Evolutionary conservation across 1,140 invertebrate genomes (phyloP), one percentile per base, ranked within the genome.

Genomic region (Drosophila chauvacae): DNA sequence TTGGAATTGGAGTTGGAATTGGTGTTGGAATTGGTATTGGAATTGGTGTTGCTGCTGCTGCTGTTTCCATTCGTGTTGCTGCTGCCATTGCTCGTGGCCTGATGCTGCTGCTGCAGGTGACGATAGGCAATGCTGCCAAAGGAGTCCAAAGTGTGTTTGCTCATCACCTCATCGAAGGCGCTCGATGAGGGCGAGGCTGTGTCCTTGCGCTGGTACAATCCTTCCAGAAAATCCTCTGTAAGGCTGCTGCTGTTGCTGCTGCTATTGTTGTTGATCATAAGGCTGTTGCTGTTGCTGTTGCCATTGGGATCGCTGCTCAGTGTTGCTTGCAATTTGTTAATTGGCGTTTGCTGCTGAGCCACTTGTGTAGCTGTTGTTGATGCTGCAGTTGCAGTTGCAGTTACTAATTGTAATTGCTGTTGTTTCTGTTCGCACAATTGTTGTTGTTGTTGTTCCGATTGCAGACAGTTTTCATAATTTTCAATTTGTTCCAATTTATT

Each of bases 401-500:
- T 28, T 2, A 48, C 45, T 48, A 48, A 48, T 48, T 48, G 45
- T 44, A 48, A 57, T 16, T 74, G 65, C 10, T 80, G 44, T 26
- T 79, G 60, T 35, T 48, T 61, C 47, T 62, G 72, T 23, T 78
- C 42, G 39, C 51, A 10, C 20, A 23, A 13, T 33, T 51, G 63
- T 58, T 68, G 73, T 69, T 64, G 77, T 63, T 73, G 71, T 47
- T 60, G 72, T 74, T 85, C 81, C 78, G 81, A 84, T 80, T 85
- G 53, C 28, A 86, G 59, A 61, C 84, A 80, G 56, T 92, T 92
- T 92, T 91, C 91, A 75, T 83, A 92, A 65, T 92, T 92, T 92
- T 92, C 91, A 51, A 92, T 91, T 91, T 91, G 81, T 75, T 92
- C 91, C 91, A 92, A 81, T 92, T 92, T 92, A 23, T 69, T 63